These are phyloP conservation scores for Marisa cornuarietis DNA, from an alignment of 1,140 invertebrate genomes.

Conservation along the genomic window DNA sequence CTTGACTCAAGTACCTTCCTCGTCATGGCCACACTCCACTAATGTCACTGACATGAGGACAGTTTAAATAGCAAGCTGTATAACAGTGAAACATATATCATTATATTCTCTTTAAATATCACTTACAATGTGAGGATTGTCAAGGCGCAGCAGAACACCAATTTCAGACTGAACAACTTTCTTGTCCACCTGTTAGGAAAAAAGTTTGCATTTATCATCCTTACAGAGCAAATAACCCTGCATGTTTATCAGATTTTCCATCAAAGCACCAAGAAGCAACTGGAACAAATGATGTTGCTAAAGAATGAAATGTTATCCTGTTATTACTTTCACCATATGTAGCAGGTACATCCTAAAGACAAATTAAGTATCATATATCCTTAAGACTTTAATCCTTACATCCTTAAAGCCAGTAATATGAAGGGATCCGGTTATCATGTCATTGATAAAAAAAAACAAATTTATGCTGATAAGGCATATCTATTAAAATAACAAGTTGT, in stretches of 20 bases:
- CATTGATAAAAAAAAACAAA: too few relatives aligned
- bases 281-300: background rate
- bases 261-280: background rate
- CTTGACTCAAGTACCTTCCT: background rate
- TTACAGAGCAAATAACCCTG: background rate
- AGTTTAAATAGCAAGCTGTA: background rate
- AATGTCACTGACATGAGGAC: background rate
- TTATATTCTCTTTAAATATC: background rate
- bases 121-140: constrained; percentile 59
- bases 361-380: background rate
- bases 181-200: constrained; percentile 50
- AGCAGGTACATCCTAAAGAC: background rate
- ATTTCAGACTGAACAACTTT: constrained; percentile 58
- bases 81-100: background rate
- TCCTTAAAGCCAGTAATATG: too few relatives aligned
- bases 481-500: too few relatives aligned
- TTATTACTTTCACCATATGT: background rate
- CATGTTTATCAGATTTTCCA: background rate
- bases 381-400: background rate
- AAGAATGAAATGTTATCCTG: background rate
- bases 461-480: too few relatives aligned
- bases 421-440: too few relatives aligned
- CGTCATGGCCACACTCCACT: background rate
- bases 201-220: constrained; percentile 11
- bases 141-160: constrained; percentile 51